Evolutionary conservation across 2,113 vertebrate species (phyloP).

Genomic region (Stictonetta naevosa): DNA sequence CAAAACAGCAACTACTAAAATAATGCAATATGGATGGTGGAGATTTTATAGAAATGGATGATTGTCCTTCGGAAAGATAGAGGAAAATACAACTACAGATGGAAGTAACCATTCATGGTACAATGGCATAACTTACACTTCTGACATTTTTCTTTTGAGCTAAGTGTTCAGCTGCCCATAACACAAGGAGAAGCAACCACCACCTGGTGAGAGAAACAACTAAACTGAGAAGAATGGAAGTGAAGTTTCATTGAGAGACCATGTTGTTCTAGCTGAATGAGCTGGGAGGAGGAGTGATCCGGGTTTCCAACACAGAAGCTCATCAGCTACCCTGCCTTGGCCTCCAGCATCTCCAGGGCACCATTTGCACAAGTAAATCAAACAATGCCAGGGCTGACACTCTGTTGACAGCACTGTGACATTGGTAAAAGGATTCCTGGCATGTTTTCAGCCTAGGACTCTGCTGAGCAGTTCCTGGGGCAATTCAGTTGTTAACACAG

Average conservation of each 20-base stretch:
- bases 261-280: background rate
- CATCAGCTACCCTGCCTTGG: background rate
- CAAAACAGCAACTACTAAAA: background rate
- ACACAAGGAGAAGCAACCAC: background rate
- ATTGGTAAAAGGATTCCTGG: background rate
- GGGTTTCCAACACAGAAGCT: background rate
- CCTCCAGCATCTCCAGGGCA: rapidly evolving
- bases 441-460: background rate
- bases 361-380: background rate
- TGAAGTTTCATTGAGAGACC: background rate
- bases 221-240: background rate
- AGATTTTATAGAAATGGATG: background rate
- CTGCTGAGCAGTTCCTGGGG: background rate
- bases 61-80: background rate
- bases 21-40: background rate
- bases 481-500: background rate
- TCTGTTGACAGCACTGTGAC: background rate
- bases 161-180: background rate
- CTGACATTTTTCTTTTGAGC: background rate
- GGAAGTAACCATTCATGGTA: background rate
- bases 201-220: background rate
- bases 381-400: background rate
- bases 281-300: background rate
- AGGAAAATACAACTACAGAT: background rate
- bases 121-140: background rate